Evolutionary conservation across 2,888 invertebrate genomes (phyloP).

Genomic region (Protodeltote pygarga): DNA sequence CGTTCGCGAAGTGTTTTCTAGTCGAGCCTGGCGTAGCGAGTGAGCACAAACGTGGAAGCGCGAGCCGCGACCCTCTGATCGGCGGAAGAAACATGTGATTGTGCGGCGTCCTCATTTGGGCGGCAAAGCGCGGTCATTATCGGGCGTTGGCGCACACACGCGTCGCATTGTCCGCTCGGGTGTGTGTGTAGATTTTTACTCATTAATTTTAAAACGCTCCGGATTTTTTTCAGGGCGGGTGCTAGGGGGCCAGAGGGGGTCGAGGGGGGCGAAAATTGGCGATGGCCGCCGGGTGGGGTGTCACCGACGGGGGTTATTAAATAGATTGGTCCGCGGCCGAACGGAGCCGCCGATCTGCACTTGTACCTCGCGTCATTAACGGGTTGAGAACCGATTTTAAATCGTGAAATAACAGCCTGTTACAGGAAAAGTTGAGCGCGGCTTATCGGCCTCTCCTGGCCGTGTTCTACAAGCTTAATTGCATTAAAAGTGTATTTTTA

Average conservation of each 20-base stretch:
- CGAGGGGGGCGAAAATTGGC: slow-evolving; percentile 83
- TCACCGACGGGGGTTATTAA: slow-evolving; percentile 87
- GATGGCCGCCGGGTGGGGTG: slow-evolving; percentile 87
- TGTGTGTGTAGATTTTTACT: slow-evolving; percentile 88
- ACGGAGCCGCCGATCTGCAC: slow-evolving; percentile 87
- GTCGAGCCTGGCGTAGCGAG: slow-evolving; percentile 14
- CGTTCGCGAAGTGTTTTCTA: slow-evolving; percentile 30
- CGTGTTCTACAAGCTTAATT: slow-evolving; percentile 80
- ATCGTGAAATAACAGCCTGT: slow-evolving; percentile 87
- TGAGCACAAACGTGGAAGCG: slow-evolving; percentile 6
- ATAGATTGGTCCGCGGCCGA: slow-evolving; percentile 88
- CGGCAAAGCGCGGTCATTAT: slow-evolving; percentile 78
- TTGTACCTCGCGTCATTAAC: slow-evolving; percentile 87
- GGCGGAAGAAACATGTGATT: slow-evolving; percentile 48
- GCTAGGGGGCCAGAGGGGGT: slow-evolving; percentile 75
- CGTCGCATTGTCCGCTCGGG: slow-evolving; percentile 71
- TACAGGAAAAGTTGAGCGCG: slow-evolving; percentile 85
- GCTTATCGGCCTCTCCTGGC: slow-evolving; percentile 78
- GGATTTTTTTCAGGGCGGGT: slow-evolving; percentile 87
- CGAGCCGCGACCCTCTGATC: slow-evolving; percentile 19
- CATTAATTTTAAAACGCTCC: slow-evolving; percentile 88
- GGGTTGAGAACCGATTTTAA: slow-evolving; percentile 86
- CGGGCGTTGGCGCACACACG: slow-evolving; percentile 74
- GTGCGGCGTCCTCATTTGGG: slow-evolving; percentile 55
- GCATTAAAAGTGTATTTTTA: slow-evolving; percentile 76